Conservation (phyloP, 2,113 vertebrate genomes). For the Capreolus pygargus region DNA sequence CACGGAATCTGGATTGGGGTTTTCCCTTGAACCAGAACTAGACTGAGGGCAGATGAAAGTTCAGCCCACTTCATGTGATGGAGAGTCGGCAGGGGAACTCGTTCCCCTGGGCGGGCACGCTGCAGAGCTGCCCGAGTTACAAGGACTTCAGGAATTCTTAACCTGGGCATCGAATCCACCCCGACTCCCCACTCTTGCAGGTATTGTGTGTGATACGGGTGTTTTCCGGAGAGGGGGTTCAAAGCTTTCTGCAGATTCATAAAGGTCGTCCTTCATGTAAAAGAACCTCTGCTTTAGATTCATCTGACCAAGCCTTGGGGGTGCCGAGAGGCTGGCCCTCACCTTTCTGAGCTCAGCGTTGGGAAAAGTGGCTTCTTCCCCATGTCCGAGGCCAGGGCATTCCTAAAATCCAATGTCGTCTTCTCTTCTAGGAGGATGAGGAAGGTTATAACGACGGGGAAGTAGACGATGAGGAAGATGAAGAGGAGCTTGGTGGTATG, state of each 20-base stretch:
- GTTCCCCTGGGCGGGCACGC: neutral
- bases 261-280: neutral
- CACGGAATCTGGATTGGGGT: neutral
- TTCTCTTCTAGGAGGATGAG: slow-evolving; percentile 87
- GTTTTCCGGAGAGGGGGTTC: neutral
- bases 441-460: slow-evolving; percentile 90
- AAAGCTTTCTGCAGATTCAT: neutral
- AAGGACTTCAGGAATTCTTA: neutral
- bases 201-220: rapidly evolving
- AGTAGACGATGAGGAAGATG: slow-evolving; percentile 89
- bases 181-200: neutral
- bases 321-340: neutral
- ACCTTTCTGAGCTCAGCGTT: neutral
- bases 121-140: neutral
- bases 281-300: neutral
- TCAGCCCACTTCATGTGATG: neutral
- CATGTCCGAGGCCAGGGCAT: rapidly evolving
- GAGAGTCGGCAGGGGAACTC: neutral
- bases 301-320: neutral
- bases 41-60: neutral
- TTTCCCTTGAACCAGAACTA: slow-evolving; percentile 26
- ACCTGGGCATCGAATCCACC: neutral
- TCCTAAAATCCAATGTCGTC: neutral
- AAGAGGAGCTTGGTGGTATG: slow-evolving; percentile 83
- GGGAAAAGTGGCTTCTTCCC: neutral